Conservation (phyloP, 2,888 invertebrate species). For the Creontiades dilutus region DNA sequence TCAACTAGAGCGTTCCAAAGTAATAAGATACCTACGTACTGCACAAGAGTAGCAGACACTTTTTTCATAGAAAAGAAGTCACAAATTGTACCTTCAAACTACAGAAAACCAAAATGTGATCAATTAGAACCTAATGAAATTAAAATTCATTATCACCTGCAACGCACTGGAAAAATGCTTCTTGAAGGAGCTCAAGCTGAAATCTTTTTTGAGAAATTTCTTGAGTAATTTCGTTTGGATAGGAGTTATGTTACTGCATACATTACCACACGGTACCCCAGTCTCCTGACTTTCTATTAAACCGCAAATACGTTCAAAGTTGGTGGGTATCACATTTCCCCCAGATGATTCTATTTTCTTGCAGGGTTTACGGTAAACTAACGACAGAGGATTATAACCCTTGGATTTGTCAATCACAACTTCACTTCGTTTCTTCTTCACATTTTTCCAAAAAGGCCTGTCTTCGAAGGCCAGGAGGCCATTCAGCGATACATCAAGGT, state of each 20-base stretch:
- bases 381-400: conserved; percentile 11
- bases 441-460: not conserved
- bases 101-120: too few relatives aligned
- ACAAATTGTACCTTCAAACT: too few relatives aligned
- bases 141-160: not conserved
- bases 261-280: not conserved
- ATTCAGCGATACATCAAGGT: not conserved
- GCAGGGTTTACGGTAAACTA: not conserved
- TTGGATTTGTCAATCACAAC: not conserved
- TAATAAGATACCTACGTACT: too few relatives aligned
- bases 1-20: too few relatives aligned
- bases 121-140: too few relatives aligned
- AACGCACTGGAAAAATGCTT: not conserved
- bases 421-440: not conserved
- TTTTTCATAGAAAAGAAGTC: too few relatives aligned
- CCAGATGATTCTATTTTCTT: not conserved
- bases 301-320: not conserved
- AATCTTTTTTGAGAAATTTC: not conserved
- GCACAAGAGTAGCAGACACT: too few relatives aligned
- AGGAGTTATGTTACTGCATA: not conserved
- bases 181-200: not conserved
- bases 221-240: not conserved
- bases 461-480: not conserved
- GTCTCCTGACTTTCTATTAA: conserved; percentile 16
- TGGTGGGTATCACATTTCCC: not conserved